phyloP scores from a whole-genome alignment of 2,888 invertebrate genomes.

The Trichogramma dendrolimi region DNA sequence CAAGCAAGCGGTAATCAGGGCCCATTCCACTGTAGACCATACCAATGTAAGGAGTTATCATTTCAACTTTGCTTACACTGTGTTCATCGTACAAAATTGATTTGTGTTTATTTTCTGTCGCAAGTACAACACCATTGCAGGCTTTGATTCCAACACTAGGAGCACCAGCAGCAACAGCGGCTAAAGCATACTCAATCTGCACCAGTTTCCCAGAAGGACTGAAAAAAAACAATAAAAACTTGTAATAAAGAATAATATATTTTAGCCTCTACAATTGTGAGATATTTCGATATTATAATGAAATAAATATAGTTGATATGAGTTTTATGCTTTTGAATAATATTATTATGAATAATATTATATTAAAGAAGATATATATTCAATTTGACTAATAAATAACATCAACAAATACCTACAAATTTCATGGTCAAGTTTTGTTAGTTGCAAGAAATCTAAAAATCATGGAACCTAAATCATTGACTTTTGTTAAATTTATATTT shows the following conservation, averaged over 20 bases:
- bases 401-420: background rate
- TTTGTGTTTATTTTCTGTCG: constrained; percentile 98
- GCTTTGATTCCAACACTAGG: constrained; percentile 99
- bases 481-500: too few relatives aligned
- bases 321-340: too few relatives aligned
- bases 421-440: background rate
- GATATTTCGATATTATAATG: background rate
- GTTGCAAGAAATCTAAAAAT: background rate
- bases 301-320: too few relatives aligned
- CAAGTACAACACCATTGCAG: constrained; percentile 95
- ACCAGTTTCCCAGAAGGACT: constrained; percentile 99
- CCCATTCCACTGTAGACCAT: constrained; percentile 98
- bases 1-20: constrained; percentile 84
- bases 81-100: constrained; percentile 95
- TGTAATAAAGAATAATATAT: background rate
- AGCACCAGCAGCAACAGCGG: constrained; percentile 96
- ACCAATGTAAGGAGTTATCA: constrained; percentile 91
- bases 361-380: background rate
- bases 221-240: constrained; percentile 45
- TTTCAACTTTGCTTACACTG: constrained; percentile 93
- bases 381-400: background rate
- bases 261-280: background rate
- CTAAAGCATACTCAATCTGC: constrained; percentile 99
- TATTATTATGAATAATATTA: background rate
- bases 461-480: background rate